These are phyloP conservation scores for Apodemia mormo DNA, from an alignment of 2,888 invertebrate species.

Conservation along the genomic window DNA sequence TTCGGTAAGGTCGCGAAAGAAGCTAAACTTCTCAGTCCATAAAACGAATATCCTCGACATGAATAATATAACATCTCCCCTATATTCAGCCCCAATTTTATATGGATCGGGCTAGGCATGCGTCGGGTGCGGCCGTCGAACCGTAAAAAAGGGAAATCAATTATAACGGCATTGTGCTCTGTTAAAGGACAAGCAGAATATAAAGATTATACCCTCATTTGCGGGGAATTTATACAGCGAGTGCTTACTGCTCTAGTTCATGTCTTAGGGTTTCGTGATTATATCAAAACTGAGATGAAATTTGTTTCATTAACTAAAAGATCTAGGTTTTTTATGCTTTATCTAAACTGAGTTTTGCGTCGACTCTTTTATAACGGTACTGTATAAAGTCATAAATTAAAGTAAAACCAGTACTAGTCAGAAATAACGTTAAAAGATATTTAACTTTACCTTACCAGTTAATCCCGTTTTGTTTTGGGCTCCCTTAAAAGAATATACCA, in stretches of 20 bases:
- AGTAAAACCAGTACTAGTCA: too few relatives aligned
- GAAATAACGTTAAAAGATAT: too few relatives aligned
- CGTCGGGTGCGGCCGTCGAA: conserved; percentile 55
- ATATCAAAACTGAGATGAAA: not conserved
- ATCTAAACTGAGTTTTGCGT: too few relatives aligned
- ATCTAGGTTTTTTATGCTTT: not conserved
- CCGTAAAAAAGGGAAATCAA: conserved; percentile 78
- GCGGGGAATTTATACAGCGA: conserved; percentile 9
- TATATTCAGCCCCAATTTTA: conserved; percentile 47
- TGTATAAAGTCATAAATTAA: too few relatives aligned
- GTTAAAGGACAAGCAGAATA: conserved; percentile 21
- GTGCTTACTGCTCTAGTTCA: not conserved
- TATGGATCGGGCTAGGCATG: conserved; percentile 50
- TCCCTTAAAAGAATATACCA: too few relatives aligned
- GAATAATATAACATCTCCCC: conserved; percentile 32
- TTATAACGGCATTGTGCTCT: conserved; percentile 44
- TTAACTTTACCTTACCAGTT: too few relatives aligned
- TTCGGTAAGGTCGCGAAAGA: conserved; percentile 30
- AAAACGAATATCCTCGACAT: conserved; percentile 38
- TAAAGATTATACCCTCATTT: conserved; percentile 18
- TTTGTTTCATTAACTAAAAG: not conserved
- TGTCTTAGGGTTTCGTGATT: not conserved
- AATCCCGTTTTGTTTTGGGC: too few relatives aligned
- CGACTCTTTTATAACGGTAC: too few relatives aligned
- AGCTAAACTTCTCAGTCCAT: conserved; percentile 31